Evolutionary conservation across 2,888 invertebrate species (phyloP).

Genomic region (Rhagonycha fulva): DNA sequence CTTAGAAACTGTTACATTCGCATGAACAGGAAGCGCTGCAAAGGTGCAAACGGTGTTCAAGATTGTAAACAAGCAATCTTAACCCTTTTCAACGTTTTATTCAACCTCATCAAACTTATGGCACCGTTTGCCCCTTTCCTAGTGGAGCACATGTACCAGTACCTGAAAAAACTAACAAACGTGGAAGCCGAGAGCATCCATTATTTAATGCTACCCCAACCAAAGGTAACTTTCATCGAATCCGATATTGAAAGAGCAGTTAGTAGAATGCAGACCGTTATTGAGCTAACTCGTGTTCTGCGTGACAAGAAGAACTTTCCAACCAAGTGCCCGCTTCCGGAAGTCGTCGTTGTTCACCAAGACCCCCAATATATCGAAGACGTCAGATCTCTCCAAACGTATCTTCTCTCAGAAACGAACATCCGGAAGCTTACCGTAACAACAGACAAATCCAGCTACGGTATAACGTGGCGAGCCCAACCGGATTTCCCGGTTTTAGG

Average conservation of each 20-base stretch:
- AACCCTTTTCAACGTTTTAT: slow-evolving; percentile 86
- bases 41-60: slow-evolving; percentile 82
- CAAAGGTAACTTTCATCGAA: slow-evolving; percentile 74
- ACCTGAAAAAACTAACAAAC: slow-evolving; percentile 70
- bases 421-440: slow-evolving; percentile 83
- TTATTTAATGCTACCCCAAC: slow-evolving; percentile 85
- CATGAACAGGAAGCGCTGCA: slow-evolving; percentile 92
- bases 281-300: slow-evolving; percentile 91
- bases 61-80: slow-evolving; percentile 86
- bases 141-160: slow-evolving; percentile 93
- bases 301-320: slow-evolving; percentile 93
- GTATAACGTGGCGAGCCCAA: slow-evolving; percentile 88
- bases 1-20: slow-evolving; percentile 99
- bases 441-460: slow-evolving; percentile 89
- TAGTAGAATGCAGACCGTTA: slow-evolving; percentile 89
- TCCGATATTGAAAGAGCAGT: slow-evolving; percentile 88
- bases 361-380: slow-evolving; percentile 78
- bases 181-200: slow-evolving; percentile 79
- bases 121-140: slow-evolving; percentile 98
- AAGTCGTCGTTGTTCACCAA: slow-evolving; percentile 93
- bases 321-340: slow-evolving; percentile 94
- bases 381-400: slow-evolving; percentile 76
- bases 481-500: slow-evolving; percentile 94
- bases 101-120: slow-evolving; percentile 90
- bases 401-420: slow-evolving; percentile 92